Conservation (phyloP, 2,888 invertebrate genomes). For the Chaetogeoica ovagalla region DNA sequence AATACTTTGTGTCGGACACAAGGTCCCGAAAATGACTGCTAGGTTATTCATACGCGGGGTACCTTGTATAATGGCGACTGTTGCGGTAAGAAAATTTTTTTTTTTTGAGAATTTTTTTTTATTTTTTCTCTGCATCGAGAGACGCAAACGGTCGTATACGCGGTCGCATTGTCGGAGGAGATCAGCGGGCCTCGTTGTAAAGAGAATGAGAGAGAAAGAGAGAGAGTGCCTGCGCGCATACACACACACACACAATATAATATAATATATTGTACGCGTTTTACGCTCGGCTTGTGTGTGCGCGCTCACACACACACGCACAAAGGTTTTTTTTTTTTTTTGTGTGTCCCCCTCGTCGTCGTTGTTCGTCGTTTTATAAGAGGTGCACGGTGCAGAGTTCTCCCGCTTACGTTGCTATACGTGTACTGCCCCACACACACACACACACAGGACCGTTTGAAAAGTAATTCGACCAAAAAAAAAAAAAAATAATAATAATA, state of each 20-base stretch:
- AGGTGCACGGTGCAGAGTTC: not conserved
- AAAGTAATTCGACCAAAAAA: constrained; percentile 51
- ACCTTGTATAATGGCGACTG: constrained; percentile 15
- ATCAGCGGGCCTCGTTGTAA: not conserved
- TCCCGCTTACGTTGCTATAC: not conserved
- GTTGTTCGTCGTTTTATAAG: not conserved
- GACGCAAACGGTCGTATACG: not conserved
- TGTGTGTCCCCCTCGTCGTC: constrained; percentile 15
- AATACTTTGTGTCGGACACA: constrained; percentile 47
- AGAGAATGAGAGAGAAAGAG: not conserved
- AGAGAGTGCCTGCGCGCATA: not conserved
- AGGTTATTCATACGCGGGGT: not conserved
- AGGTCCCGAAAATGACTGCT: not conserved
- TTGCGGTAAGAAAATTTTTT: constrained; percentile 44
- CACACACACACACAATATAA: not conserved
- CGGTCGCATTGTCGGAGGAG: constrained; percentile 17
- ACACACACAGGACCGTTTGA: constrained; percentile 28
- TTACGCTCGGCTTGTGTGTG: not conserved
- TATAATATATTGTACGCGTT: not conserved
- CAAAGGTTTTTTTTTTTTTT: constrained; percentile 32
- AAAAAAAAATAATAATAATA: too few relatives aligned
- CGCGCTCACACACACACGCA: constrained; percentile 10
- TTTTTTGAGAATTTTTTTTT: constrained; percentile 15
- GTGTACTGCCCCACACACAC: not conserved
- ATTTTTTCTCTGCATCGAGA: constrained; percentile 21